Percentiles rank a stretch among this genome's conserved stretches.
Evolutionary conservation across 2,113 vertebrate genomes (phyloP).

Genomic region (Fulmarus glacialis): DNA sequence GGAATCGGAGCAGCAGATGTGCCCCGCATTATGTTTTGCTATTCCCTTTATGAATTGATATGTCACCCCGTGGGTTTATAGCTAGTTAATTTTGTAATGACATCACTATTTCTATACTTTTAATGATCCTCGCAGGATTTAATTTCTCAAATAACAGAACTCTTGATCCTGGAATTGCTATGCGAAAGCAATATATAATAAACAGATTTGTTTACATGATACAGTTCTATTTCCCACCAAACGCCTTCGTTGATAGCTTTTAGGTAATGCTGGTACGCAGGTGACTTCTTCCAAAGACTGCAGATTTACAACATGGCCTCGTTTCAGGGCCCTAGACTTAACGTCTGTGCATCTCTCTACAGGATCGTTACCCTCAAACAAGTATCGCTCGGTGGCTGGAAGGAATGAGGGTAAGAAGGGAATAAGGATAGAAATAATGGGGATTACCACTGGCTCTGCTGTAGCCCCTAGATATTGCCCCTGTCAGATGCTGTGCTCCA

Average conservation of each 20-base stretch:
- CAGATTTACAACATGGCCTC: neutral
- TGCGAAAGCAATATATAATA: neutral
- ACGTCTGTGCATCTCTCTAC: neutral
- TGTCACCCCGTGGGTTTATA: constrained; percentile 43
- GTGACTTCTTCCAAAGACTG: neutral
- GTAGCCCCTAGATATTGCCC: neutral
- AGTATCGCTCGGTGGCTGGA: rapidly evolving
- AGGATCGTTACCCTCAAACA: neutral
- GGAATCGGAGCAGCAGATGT: constrained; percentile 53
- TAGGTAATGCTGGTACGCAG: neutral
- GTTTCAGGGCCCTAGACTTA: neutral
- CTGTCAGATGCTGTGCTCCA: neutral
- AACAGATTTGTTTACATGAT: constrained; percentile 17
- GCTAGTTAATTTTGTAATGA: constrained; percentile 58
- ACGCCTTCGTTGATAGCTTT: neutral
- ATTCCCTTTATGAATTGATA: constrained; percentile 62
- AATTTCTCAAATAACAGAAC: constrained; percentile 56
- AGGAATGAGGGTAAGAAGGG: neutral
- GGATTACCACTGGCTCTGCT: neutral
- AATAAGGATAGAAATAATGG: neutral
- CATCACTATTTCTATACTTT: constrained; percentile 51
- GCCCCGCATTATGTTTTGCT: constrained; percentile 44
- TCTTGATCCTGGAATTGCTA: constrained; percentile 33
- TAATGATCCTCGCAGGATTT: neutral
- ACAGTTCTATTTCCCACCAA: neutral